Evolutionary conservation across 2,113 vertebrate species (phyloP).

Genomic region (Chauna torquata): DNA sequence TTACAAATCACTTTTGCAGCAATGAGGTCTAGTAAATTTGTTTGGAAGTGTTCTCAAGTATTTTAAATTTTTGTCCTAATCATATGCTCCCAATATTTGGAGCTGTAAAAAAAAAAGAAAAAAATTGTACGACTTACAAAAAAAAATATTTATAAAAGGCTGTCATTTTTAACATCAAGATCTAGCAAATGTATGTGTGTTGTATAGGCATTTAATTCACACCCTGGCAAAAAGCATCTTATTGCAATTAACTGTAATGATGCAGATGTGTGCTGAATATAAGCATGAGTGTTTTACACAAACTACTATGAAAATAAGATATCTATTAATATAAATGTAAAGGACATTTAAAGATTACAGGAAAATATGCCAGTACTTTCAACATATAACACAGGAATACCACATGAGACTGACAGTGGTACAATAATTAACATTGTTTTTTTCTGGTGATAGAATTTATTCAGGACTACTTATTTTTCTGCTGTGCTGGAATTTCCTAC

Average conservation of each 20-base stretch:
- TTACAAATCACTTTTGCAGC: background rate
- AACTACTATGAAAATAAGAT: background rate
- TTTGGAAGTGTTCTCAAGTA: background rate
- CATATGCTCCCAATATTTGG: background rate
- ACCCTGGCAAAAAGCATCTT: background rate
- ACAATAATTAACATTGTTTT: background rate
- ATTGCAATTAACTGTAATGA: background rate
- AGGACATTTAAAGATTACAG: background rate
- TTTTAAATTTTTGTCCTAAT: background rate
- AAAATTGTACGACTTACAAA: fast-evolving
- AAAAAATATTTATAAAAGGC: background rate
- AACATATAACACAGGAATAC: background rate
- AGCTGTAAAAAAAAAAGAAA: background rate
- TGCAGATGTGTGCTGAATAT: background rate
- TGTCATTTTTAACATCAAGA: background rate
- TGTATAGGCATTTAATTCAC: background rate
- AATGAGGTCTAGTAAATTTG: background rate
- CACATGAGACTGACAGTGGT: background rate
- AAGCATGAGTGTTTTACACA: background rate
- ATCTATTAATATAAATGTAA: background rate
- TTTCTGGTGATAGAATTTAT: background rate
- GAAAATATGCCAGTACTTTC: background rate
- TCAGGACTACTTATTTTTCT: background rate
- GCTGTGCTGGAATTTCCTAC: background rate
- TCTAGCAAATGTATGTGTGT: background rate